These are phyloP conservation scores for Suncus etruscus DNA, from an alignment of 2,113 vertebrate species.

Conservation along the genomic window DNA sequence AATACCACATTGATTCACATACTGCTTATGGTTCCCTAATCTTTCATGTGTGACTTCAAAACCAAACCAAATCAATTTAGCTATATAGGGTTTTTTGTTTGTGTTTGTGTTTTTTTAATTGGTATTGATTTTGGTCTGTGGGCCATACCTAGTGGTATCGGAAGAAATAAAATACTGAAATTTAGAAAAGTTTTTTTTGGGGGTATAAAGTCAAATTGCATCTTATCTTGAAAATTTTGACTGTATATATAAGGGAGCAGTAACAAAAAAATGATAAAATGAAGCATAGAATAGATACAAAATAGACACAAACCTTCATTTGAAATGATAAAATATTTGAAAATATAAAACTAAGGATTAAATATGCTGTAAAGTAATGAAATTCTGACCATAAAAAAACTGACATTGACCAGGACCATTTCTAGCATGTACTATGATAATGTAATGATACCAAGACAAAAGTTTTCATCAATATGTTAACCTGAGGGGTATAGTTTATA, in stretches of 20 bases:
- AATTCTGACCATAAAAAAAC: background rate
- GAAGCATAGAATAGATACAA: background rate
- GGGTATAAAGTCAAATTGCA: background rate
- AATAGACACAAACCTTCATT: background rate
- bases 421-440: background rate
- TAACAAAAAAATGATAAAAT: background rate
- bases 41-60: no score
- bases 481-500: background rate
- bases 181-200: background rate
- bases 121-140: no score
- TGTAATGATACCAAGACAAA: background rate
- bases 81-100: no score
- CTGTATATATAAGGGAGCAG: background rate
- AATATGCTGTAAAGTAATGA: background rate
- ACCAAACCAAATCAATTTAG: no score
- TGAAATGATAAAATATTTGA: background rate
- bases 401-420: background rate
- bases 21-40: no score
- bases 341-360: background rate
- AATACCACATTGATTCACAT: no score
- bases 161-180: background rate
- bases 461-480: background rate
- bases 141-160: no score
- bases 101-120: no score
- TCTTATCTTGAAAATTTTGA: background rate